Conservation (phyloP, 2,113 vertebrate species). For the Gracilinanus agilis region DNA sequence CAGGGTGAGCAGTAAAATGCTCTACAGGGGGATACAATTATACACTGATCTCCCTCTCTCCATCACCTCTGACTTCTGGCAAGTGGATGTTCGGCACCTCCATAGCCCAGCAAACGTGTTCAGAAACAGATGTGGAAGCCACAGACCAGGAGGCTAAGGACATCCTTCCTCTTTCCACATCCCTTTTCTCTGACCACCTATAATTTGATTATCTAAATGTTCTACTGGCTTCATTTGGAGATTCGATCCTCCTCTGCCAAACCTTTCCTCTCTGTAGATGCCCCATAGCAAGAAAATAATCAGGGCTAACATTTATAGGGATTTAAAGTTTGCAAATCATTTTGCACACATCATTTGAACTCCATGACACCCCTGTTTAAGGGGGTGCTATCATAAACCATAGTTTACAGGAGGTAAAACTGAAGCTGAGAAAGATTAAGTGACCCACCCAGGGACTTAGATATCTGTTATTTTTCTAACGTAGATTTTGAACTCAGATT, state of each 20-base stretch:
- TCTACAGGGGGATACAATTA: not conserved
- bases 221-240: not conserved
- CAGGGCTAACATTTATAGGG: not conserved
- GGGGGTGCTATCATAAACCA: not conserved
- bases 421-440: not conserved
- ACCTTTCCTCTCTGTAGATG: not conserved
- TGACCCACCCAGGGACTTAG: not conserved
- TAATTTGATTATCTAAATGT: not conserved
- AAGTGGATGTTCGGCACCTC: not conserved
- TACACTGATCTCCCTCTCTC: constrained; percentile 30
- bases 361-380: not conserved
- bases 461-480: not conserved
- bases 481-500: not conserved
- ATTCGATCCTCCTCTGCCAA: not conserved
- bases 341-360: not conserved
- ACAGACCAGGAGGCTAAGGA: not conserved
- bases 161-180: not conserved
- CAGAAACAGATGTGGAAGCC: not conserved
- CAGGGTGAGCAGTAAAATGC: constrained; percentile 52
- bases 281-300: not conserved
- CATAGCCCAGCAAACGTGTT: accelerated
- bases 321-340: not conserved
- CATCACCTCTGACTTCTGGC: not conserved
- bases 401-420: not conserved
- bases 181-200: not conserved